These are phyloP conservation scores for Platycheirus albimanus DNA, from an alignment of 2,888 invertebrate species.

Conservation along the genomic window DNA sequence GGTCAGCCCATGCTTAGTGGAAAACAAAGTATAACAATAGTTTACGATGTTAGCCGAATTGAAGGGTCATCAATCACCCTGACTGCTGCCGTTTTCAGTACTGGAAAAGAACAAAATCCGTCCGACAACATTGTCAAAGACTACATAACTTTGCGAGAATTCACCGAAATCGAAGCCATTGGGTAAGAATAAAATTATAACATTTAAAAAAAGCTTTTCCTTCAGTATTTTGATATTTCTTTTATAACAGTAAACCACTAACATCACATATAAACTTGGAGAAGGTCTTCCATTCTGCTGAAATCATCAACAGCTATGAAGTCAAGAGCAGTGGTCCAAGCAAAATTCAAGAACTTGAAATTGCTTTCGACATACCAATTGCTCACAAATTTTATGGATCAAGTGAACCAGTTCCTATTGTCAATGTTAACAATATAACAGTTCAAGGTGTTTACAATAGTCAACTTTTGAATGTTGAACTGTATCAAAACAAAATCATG, in stretches of 20 bases:
- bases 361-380: conserved; percentile 80
- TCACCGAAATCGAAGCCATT: conserved; percentile 81
- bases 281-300: conserved; percentile 78
- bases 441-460: conserved; percentile 80
- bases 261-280: conserved; percentile 80
- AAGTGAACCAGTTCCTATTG: conserved; percentile 78
- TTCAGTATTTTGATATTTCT: neutral
- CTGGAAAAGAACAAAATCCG: conserved; percentile 79
- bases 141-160: conserved; percentile 79
- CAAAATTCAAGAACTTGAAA: conserved; percentile 79
- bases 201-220: no score
- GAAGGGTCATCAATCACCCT: conserved; percentile 78
- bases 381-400: conserved; percentile 80
- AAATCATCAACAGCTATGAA: conserved; percentile 80
- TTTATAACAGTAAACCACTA: conserved; percentile 79
- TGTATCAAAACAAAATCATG: conserved; percentile 80
- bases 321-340: conserved; percentile 82
- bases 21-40: conserved; percentile 78
- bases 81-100: conserved; percentile 81
- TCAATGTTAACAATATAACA: conserved; percentile 80
- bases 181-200: conserved; percentile 78
- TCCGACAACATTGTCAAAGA: conserved; percentile 78
- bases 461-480: conserved; percentile 78
- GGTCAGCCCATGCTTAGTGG: conserved; percentile 80
- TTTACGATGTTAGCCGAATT: conserved; percentile 80